phyloP scores from a whole-genome alignment of 2,888 invertebrate species.

The Thymelicus acteon region DNA sequence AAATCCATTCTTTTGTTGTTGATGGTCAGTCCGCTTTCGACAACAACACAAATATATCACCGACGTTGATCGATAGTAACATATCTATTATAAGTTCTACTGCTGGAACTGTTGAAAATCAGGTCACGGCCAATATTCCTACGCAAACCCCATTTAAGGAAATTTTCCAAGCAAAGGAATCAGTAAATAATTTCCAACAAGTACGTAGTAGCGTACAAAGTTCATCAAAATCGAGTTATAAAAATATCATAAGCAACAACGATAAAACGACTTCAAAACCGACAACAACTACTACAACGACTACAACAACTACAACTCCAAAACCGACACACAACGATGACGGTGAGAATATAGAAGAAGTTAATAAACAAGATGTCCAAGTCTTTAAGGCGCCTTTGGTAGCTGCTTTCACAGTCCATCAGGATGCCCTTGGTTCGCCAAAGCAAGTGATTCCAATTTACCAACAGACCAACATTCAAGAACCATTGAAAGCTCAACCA shows the following conservation, averaged over 20 bases:
- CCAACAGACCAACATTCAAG: constrained; percentile 71
- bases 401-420: constrained; percentile 93
- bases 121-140: constrained; percentile 66
- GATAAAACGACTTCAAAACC: constrained; percentile 47
- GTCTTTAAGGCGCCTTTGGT: constrained; percentile 93
- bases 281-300: constrained; percentile 76
- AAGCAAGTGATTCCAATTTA: constrained; percentile 91
- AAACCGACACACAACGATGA: constrained; percentile 88
- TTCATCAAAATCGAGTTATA: constrained; percentile 54
- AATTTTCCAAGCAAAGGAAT: constrained; percentile 73
- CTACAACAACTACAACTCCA: constrained; percentile 86
- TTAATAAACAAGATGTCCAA: constrained; percentile 89
- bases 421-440: constrained; percentile 91
- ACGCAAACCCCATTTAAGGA: constrained; percentile 71
- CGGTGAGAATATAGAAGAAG: constrained; percentile 88
- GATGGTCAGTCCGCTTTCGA: constrained; percentile 75
- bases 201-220: constrained; percentile 73
- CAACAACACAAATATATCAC: constrained; percentile 61
- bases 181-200: constrained; percentile 66
- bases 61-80: constrained; percentile 68
- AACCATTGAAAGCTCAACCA: constrained; percentile 51
- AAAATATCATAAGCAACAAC: constrained; percentile 51
- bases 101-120: constrained; percentile 77
- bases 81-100: constrained; percentile 76
- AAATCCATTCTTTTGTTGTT: constrained; percentile 64